Evolutionary conservation across 92 coral and sea anemone species (phyloP), one percentile per base, ranked within the genome.

Genomic region (Zoanthus sociatus): DNA sequence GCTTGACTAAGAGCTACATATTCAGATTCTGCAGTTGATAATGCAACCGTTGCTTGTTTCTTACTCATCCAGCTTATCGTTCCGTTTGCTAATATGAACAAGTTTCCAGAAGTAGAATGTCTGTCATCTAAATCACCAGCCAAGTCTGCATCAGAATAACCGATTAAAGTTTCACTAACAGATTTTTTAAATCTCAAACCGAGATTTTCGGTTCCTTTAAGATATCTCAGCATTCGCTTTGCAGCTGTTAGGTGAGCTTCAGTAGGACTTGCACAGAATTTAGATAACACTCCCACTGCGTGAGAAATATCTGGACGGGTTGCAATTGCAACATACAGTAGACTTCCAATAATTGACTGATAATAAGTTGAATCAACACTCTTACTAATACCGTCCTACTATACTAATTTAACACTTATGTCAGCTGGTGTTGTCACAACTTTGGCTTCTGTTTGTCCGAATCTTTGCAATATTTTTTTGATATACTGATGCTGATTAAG

Each of bases 381-480:
- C 87, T 84, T 91, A 72, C 93, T 87, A 48, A 91, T 89, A 74
- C 71, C 84, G 46, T 91, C 91, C 21, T 83, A 60, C 87, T 90
- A 87, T 58, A 66, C 79, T 64, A 91, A 84, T 63, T 83, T 91
- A 47, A 91, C 91, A 71, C 88, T 87, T 32, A 88, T 76, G 77
- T 88, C 94, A 77, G 87, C 89, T 53, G 93, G 91, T 88, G 77
- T 91, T 88, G n/a, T n/a, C n/a, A n/a, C n/a, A n/a, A n/a, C n/a
- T n/a, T n/a, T n/a, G n/a, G n/a, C n/a, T n/a, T 83, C 82, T 17
- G 58, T 84, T 91, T 76, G 89, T 46, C 86, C 91, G 70, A 44
- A 87, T 76, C 15, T 87, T 66, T 46, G 50, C 73, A 86, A 58
- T 58, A 86, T 11, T 61, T 77, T 90, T 61, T 69, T 72, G 54